phyloP scores from a whole-genome alignment of 2,888 invertebrate species.

The Epiblema foenella region DNA sequence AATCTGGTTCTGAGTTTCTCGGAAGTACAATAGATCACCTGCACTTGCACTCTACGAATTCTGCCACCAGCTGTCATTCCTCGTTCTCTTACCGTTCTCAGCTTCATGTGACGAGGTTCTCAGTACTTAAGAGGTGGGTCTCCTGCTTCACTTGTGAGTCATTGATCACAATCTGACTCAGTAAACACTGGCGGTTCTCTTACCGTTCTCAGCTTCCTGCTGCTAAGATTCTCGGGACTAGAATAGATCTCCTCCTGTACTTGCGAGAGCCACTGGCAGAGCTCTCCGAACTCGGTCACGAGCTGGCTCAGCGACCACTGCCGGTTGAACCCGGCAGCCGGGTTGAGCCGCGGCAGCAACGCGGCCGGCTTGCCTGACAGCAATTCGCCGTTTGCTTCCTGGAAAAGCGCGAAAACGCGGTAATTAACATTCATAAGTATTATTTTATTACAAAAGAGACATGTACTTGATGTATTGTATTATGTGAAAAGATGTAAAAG shows the following conservation, averaged over 20 bases:
- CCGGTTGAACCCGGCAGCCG: constrained; percentile 75
- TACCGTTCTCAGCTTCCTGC: constrained; percentile 88
- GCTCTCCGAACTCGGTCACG: constrained; percentile 90
- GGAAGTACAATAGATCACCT: not conserved
- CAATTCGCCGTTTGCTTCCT: constrained; percentile 92
- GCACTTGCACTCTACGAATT: not conserved
- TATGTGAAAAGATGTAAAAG: too few species aligned
- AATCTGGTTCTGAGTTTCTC: not conserved
- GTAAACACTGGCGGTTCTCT: constrained; percentile 61
- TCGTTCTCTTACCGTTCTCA: constrained; percentile 85
- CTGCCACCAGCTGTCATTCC: not conserved
- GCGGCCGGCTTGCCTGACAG: constrained; percentile 86
- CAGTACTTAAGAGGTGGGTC: constrained; percentile 89
- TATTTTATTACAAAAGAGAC: not conserved
- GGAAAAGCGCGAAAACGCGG: constrained; percentile 53
- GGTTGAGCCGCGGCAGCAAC: constrained; percentile 67
- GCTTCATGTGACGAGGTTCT: constrained; percentile 87
- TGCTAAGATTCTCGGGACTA: constrained; percentile 88
- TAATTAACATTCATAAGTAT: not conserved
- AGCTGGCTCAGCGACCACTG: constrained; percentile 91
- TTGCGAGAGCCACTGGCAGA: constrained; percentile 92
- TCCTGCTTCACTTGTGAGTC: constrained; percentile 89
- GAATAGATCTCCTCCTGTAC: constrained; percentile 91
- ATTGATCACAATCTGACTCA: too few species aligned
- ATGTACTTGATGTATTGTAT: too few species aligned